Evolutionary conservation across 2,113 vertebrate species (phyloP).

Genomic region (Cepphus grylle): DNA sequence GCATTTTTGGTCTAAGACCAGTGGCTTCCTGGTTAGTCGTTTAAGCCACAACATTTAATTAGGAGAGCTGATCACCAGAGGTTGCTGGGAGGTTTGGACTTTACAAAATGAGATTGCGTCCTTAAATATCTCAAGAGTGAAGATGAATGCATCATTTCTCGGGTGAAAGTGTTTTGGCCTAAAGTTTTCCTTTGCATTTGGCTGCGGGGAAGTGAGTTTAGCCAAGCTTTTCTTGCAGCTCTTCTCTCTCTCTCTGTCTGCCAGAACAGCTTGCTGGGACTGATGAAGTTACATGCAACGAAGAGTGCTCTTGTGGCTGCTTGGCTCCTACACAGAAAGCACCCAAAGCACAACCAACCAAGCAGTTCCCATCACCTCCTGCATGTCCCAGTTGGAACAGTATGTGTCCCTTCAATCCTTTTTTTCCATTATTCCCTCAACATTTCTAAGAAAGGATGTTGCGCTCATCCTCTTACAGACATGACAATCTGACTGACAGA

Average conservation of each 20-base stretch:
- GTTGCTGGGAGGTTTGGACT: background rate
- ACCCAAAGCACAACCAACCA: background rate
- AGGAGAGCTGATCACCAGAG: background rate
- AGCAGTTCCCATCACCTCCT: background rate
- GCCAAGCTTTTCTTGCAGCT: background rate
- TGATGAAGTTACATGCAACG: background rate
- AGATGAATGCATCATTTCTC: background rate
- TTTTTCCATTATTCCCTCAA: background rate
- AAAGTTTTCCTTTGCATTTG: background rate
- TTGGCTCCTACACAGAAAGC: background rate
- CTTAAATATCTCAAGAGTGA: background rate
- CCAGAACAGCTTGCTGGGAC: background rate
- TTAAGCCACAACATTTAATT: background rate
- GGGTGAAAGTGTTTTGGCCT: background rate
- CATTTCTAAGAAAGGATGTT: background rate
- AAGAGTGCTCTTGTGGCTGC: background rate
- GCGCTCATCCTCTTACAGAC: background rate
- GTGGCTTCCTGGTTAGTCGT: background rate
- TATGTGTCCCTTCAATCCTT: background rate
- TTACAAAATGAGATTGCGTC: background rate
- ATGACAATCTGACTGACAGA: background rate
- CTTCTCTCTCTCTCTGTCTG: background rate
- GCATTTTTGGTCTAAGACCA: background rate
- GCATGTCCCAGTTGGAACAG: background rate
- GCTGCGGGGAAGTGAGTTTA: background rate